These are phyloP conservation scores for Zapus hudsonius DNA, from an alignment of 2,113 vertebrate genomes.

Conservation along the genomic window DNA sequence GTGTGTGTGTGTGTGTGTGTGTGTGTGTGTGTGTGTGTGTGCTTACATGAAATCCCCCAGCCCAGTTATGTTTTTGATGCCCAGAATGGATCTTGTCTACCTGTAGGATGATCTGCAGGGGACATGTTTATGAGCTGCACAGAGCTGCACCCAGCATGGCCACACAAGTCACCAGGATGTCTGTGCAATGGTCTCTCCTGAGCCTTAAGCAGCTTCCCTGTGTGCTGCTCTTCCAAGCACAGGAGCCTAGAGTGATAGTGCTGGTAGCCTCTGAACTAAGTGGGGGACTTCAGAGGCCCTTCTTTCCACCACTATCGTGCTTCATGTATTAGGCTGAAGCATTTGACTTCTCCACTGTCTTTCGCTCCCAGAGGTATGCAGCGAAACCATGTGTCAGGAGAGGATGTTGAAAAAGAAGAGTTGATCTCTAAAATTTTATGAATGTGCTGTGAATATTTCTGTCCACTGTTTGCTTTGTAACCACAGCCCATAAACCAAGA, in stretches of 20 bases:
- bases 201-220: accelerated
- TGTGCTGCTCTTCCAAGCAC: accelerated
- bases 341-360: background rate
- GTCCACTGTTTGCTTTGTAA: background rate
- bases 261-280: too few relatives aligned
- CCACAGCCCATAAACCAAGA: background rate
- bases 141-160: accelerated
- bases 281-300: too few relatives aligned
- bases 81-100: background rate
- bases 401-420: background rate
- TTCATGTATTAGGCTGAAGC: background rate
- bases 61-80: background rate
- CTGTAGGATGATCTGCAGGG: background rate
- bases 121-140: accelerated
- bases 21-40: too few relatives aligned
- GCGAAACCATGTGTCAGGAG: background rate
- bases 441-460: background rate
- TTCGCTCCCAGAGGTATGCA: background rate
- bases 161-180: accelerated
- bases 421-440: background rate
- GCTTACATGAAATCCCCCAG: background rate
- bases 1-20: too few relatives aligned
- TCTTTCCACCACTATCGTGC: background rate
- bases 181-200: background rate
- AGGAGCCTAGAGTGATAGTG: background rate